Base-by-base conservation (phyloP, 2,113 vertebrate species). In the Varanus komodoensis region DNA sequence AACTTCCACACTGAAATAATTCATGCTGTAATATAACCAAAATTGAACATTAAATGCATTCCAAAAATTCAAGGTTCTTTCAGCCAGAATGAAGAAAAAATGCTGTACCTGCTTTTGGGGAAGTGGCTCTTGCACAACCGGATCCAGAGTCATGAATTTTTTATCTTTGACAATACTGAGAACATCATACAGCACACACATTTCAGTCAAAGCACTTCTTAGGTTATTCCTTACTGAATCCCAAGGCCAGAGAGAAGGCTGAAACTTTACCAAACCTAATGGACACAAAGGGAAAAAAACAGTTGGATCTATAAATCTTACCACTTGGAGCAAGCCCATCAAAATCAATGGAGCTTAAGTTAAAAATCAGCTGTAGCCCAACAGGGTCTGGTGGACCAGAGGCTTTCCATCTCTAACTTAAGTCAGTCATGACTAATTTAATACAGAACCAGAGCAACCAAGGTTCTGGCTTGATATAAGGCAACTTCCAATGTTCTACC, bases 181-280 rank as follows among this genome's bases (percentile, higher is more conserved):
- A 6, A 99, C 99, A 1, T 99, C 99, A 1, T 99, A 97, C 15
- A 99, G 96, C 7, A 99, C 99, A 79, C 99, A 99, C 98, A 99
- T 99, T 95, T 99, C 99, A 0, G 99, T 99, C 91, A 99, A 96
- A 14, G 99, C 95, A 0, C 98, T 97, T 83, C 99, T 97, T 89
- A 99, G 92, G 92, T 99, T 99, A 96, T 99, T 99, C 50, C 99
- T 97, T 92, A 99, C 99, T 0, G 99, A 98, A 96, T 99, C 99
- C 99, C 99, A 99, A 3, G 99, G 99, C 99, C 99, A 99, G 5
- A 99, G 97, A 4, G 99, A 99, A 0, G 99, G 99, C 80, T 99
- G 99, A 93, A 99, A 99, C 95, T 99, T 99, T 9, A 99, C 98
- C 79, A 98, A 93, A 2, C 97, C 99, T 99, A 87, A 34, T 86